Percentiles rank a stretch among this genome's conserved stretches.
Evolutionary conservation across 2,113 vertebrate species (phyloP).

Genomic region (Phocoena sinus): DNA sequence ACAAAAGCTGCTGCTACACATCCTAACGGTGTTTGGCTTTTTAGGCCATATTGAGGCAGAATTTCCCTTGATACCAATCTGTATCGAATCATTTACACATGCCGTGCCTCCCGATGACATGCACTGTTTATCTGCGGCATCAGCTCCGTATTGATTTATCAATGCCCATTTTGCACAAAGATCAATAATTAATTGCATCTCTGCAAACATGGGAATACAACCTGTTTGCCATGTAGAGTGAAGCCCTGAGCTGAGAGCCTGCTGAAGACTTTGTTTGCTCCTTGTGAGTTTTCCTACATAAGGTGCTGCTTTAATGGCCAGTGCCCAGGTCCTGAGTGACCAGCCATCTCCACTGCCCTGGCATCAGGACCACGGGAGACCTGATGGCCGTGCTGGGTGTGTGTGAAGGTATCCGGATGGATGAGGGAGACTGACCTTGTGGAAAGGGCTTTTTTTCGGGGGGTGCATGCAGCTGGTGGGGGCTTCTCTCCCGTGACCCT

Average conservation of each 20-base stretch:
- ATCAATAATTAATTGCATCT: constrained; percentile 67
- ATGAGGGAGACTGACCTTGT: not conserved
- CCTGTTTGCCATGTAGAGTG: not conserved
- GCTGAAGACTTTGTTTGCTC: not conserved
- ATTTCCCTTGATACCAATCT: constrained; percentile 1
- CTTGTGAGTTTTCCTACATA: not conserved
- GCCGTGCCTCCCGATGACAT: not conserved
- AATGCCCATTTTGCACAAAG: constrained; percentile 54
- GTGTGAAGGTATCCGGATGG: not conserved
- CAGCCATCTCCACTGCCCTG: not conserved
- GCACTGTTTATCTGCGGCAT: constrained; percentile 54
- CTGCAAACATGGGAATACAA: not conserved
- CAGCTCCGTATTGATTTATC: constrained; percentile 58
- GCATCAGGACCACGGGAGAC: not conserved
- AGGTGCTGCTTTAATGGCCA: not conserved
- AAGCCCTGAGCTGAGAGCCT: not conserved
- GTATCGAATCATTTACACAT: not conserved
- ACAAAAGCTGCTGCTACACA: not conserved
- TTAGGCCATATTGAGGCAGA: not conserved
- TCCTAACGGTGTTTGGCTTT: not conserved
- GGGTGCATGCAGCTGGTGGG: not conserved
- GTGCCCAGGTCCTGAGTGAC: not conserved
- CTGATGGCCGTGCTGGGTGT: accelerated
- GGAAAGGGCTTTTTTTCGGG: not conserved
- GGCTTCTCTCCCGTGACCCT: not conserved